Base-by-base conservation (phyloP, 2,888 invertebrate genomes). In the Morpho helenor region DNA sequence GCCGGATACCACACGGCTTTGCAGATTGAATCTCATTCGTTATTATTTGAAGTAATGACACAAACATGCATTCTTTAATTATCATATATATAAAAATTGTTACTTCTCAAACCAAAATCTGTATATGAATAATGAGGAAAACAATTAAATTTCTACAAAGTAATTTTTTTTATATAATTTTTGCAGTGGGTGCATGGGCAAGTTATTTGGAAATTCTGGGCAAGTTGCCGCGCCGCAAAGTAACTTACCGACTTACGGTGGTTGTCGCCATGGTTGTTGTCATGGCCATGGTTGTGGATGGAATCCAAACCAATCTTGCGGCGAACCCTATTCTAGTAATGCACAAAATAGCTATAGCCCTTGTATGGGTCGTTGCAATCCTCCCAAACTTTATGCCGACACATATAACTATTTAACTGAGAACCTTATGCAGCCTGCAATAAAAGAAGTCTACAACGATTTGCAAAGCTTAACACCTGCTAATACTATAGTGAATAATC, bases 151-250 rank as follows among this genome's bases (percentile, higher is more conserved):
- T 31, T 31, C 0, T 31, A 31, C 31, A 3, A 31, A 31, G 5
- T 31, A 31, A 31, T 31, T 31, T 5, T n/a, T 31, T 31, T 31
- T 31, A 5, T 31, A 46, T 8, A 46, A 46, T 60, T 64, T 61
- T 83, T 82, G 50, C 75, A 90, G 90, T 67, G 90, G 90, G 16
- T 90, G 89, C 60, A 85, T 90, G 83, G 85, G 83, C n/a, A 89
- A 84, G 57, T 45, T 90, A 44, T 90, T 89, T 66, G 75, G 80
- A 3, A 77, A 76, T 54, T 59, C 74, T 8, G 71, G 72, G 7
- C 70, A 71, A 60, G 52, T 41, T 39, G 40, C 31, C 23, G n/a
- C 48, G 6, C 8, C 52, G 22, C 39, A 16, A 56, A 52, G 53
- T 3, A 23, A 46, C 59, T 45, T 61, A 47, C 70, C 75, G 40